phyloP scores from a whole-genome alignment of 1,140 invertebrate genomes.

The Steinernema feltiae region DNA sequence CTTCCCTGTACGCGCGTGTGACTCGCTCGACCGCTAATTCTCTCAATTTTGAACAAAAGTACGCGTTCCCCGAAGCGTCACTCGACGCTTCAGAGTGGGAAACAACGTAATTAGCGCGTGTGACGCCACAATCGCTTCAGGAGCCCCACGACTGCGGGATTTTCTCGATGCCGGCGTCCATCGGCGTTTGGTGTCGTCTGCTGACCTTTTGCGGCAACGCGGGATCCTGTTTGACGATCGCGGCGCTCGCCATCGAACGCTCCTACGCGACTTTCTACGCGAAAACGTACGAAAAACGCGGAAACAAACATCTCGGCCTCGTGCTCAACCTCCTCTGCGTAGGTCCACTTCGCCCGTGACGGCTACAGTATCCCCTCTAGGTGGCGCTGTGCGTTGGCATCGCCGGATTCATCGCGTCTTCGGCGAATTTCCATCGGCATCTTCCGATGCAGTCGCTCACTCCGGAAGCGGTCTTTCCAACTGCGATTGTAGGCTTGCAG shows the following conservation, averaged over 20 bases:
- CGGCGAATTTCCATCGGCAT: not conserved
- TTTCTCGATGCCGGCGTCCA: not conserved
- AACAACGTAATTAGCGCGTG: not conserved
- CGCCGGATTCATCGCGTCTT: not conserved
- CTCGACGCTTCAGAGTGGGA: too few species aligned
- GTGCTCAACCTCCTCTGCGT: not conserved
- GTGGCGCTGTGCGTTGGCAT: not conserved
- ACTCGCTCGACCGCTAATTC: too few species aligned
- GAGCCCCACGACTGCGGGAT: not conserved
- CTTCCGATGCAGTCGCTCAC: not conserved
- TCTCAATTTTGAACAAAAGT: too few species aligned
- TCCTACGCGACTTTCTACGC: conserved; percentile 6
- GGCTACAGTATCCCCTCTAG: not conserved
- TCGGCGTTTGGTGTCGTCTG: not conserved
- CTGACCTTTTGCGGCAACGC: not conserved
- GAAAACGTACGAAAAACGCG: not conserved
- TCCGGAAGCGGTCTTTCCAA: not conserved
- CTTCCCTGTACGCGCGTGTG: too few species aligned
- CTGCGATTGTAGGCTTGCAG: not conserved
- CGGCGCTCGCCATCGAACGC: not conserved
- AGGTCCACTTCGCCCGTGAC: not conserved
- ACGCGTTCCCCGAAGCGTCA: too few species aligned
- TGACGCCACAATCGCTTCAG: not conserved
- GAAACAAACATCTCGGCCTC: not conserved
- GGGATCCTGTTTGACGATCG: not conserved